Conservation (phyloP, 1,140 invertebrate genomes). For the Hyles vespertilio region DNA sequence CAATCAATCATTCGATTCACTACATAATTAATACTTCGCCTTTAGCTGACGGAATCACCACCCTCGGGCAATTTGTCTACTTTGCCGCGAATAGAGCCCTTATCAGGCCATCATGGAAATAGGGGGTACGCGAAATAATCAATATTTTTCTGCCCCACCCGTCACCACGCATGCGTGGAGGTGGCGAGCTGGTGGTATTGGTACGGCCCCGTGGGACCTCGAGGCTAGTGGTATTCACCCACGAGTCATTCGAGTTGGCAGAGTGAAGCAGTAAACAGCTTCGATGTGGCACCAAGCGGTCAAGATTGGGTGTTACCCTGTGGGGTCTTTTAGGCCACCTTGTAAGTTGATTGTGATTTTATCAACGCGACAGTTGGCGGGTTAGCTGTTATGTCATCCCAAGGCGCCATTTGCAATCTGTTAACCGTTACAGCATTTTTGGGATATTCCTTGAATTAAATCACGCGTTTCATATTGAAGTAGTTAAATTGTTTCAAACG, state of each 20-base stretch:
- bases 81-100: conserved; percentile 45
- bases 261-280: conserved; percentile 1
- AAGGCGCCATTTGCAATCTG: no score
- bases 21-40: conserved; percentile 65
- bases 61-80: conserved; percentile 56
- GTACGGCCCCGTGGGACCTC: conserved; percentile 42
- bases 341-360: conserved; percentile 35
- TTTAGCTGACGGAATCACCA: conserved; percentile 42
- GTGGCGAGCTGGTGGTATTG: conserved; percentile 51
- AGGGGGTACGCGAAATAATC: conserved; percentile 58
- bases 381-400: conserved; percentile 1
- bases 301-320: neutral
- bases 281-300: conserved; percentile 1
- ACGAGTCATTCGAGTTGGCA: conserved; percentile 38
- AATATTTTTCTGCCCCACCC: conserved; percentile 61
- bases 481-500: no score
- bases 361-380: neutral
- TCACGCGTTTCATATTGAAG: no score
- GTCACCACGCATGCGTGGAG: conserved; percentile 56
- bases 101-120: conserved; percentile 61
- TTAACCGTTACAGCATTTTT: neutral
- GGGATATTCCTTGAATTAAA: neutral
- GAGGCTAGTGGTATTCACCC: conserved; percentile 32
- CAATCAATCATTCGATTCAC: conserved; percentile 57
- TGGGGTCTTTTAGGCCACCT: conserved; percentile 32